Percentiles rank a stretch among this genome's conserved stretches.
phyloP scores from a whole-genome alignment of 2,797 vertebrate species.

The Coranthus polyacanthus region DNA sequence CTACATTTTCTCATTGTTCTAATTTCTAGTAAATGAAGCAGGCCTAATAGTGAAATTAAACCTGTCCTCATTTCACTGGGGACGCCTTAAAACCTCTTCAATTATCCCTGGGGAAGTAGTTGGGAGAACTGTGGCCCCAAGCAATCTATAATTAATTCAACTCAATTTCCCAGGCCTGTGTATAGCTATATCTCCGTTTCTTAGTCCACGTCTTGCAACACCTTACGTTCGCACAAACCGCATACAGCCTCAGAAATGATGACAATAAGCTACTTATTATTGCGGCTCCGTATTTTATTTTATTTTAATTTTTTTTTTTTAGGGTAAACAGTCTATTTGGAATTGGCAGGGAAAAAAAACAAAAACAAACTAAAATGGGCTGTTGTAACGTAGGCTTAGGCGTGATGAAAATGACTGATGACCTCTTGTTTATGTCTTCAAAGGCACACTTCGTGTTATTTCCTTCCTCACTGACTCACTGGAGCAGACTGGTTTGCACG shows the following conservation, averaged over 20 bases:
- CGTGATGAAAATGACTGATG: slow-evolving; percentile 3
- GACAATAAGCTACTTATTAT: background rate
- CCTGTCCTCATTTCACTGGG: slow-evolving; percentile 48
- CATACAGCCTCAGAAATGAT: background rate
- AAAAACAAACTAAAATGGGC: too few species aligned
- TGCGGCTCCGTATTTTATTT: too few species aligned
- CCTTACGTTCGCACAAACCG: background rate
- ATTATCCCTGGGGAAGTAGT: slow-evolving; percentile 34
- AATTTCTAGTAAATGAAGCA: slow-evolving; percentile 60
- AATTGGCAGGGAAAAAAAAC: too few species aligned
- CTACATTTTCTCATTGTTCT: slow-evolving; percentile 33
- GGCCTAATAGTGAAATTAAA: slow-evolving; percentile 69
- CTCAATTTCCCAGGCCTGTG: slow-evolving; percentile 22
- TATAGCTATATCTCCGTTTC: slow-evolving; percentile 18
- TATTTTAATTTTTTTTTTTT: too few species aligned
- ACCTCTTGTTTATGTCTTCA: background rate
- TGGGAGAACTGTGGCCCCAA: slow-evolving; percentile 29
- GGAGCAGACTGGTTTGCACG: background rate
- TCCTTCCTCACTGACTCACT: background rate
- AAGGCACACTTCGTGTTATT: background rate
- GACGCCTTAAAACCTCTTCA: slow-evolving; percentile 42
- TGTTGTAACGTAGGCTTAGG: too few species aligned
- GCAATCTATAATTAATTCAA: slow-evolving; percentile 63
- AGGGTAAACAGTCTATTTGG: too few species aligned
- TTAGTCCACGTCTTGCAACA: slow-evolving; percentile 29